Percentiles rank a stretch among this genome's conserved stretches.
phyloP scores from a whole-genome alignment of 2,888 invertebrate species.

The Dicyrtoma fusca region DNA sequence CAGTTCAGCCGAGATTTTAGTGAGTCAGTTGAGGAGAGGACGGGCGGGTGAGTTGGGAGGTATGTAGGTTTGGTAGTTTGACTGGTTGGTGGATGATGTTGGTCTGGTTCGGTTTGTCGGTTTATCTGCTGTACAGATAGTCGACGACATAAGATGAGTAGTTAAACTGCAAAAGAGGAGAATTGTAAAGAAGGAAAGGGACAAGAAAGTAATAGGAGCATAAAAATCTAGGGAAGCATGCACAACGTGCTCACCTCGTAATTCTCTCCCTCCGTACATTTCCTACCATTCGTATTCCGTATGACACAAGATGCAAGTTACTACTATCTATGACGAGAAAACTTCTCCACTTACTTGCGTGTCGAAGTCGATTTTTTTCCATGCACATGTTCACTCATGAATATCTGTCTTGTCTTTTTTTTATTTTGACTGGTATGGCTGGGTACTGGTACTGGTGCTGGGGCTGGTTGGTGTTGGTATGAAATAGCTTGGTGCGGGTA shows the following conservation, averaged over 20 bases:
- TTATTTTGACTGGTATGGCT: too few species aligned
- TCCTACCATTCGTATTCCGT: constrained; percentile 42
- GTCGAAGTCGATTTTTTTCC: constrained; percentile 7
- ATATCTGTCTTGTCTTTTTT: background rate
- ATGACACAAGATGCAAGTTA: constrained; percentile 45
- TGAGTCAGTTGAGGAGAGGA: constrained; percentile 7
- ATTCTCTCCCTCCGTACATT: constrained; percentile 44
- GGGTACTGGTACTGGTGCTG: too few species aligned
- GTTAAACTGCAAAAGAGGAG: constrained; percentile 32
- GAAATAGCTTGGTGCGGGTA: too few species aligned
- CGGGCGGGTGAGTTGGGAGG: background rate
- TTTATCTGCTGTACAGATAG: too few species aligned
- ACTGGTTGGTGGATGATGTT: too few species aligned
- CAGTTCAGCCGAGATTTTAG: background rate
- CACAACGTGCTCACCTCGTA: constrained; percentile 50
- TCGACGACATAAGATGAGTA: constrained; percentile 16
- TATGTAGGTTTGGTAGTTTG: too few species aligned
- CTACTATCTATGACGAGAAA: constrained; percentile 23
- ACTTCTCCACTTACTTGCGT: background rate
- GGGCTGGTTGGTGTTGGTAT: too few species aligned
- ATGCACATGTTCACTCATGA: constrained; percentile 18
- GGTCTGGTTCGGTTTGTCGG: too few species aligned
- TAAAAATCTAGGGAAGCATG: constrained; percentile 32
- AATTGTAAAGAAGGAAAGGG: constrained; percentile 27
- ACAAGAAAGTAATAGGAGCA: constrained; percentile 20